Conservation (phyloP, 2,797 vertebrate species). For the Silurus aristotelis region DNA sequence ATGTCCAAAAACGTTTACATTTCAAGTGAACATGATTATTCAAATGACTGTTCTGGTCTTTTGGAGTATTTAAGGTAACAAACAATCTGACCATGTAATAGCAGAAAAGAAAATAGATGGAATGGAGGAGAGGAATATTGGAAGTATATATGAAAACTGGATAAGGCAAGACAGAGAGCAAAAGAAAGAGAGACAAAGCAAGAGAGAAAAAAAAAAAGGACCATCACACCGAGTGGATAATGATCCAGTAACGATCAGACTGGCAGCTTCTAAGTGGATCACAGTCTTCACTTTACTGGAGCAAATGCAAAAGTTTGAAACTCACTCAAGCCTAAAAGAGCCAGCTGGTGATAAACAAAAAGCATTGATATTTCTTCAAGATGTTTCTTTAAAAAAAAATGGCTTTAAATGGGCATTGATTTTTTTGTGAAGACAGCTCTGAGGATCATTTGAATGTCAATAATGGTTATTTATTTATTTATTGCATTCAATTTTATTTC, state of each 20-base stretch:
- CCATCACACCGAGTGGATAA: slow-evolving; percentile 23
- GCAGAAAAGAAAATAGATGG: background rate
- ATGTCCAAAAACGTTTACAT: background rate
- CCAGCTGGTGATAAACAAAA: background rate
- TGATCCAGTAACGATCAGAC: slow-evolving; percentile 49
- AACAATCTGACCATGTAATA: background rate
- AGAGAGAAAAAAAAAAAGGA: background rate
- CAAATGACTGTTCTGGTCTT: background rate
- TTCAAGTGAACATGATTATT: background rate
- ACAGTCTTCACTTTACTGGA: slow-evolving; percentile 46
- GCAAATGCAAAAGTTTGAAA: slow-evolving; percentile 44
- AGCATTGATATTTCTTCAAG: background rate
- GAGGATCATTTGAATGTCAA: background rate
- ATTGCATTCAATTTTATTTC: background rate
- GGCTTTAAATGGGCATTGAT: slow-evolving; percentile 2
- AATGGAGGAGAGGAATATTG: background rate
- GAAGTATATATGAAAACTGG: background rate
- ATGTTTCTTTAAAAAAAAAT: background rate
- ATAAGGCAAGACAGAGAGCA: background rate
- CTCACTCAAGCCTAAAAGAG: slow-evolving; percentile 21
- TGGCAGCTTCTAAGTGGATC: slow-evolving; percentile 50
- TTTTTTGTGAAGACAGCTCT: background rate
- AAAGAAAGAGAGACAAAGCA: background rate
- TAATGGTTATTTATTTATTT: background rate
- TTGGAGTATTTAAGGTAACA: background rate